Conservation (phyloP, 2,113 vertebrate species). For the Talpa occidentalis region DNA sequence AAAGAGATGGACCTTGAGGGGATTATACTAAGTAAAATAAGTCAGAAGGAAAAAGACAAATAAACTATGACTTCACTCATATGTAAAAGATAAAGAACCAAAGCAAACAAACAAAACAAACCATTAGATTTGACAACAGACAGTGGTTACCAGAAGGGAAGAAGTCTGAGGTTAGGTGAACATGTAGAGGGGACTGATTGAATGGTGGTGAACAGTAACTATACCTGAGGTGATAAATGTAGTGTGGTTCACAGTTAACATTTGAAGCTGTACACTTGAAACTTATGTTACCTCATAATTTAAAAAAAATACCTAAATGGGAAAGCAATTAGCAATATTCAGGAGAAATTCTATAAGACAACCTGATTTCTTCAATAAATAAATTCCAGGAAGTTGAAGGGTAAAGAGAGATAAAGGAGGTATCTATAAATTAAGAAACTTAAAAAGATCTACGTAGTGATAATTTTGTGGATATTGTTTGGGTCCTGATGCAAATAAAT, state of each 20-base stretch:
- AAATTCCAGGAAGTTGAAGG: background rate
- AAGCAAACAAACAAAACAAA: background rate
- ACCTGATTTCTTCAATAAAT: constrained; percentile 3
- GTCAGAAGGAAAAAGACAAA: background rate
- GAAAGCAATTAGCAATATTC: background rate
- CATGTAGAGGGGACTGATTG: too few species aligned
- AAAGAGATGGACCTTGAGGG: too few species aligned
- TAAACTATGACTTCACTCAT: background rate
- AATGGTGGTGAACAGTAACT: too few species aligned
- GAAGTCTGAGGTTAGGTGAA: too few species aligned
- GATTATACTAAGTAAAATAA: too few species aligned
- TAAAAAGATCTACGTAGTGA: background rate
- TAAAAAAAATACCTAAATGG: background rate
- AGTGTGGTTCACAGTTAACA: too few species aligned
- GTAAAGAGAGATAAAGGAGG: background rate
- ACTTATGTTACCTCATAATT: too few species aligned
- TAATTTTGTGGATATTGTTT: background rate
- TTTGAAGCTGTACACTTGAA: too few species aligned
- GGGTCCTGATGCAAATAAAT: constrained; percentile 35
- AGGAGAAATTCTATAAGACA: constrained; percentile 8
- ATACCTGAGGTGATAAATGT: too few species aligned
- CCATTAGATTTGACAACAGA: too few species aligned
- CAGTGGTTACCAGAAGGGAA: too few species aligned
- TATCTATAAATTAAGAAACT: background rate
- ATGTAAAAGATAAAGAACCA: background rate